These are phyloP conservation scores for Coenobita brevimanus DNA, from an alignment of 1,140 invertebrate species.

Conservation along the genomic window DNA sequence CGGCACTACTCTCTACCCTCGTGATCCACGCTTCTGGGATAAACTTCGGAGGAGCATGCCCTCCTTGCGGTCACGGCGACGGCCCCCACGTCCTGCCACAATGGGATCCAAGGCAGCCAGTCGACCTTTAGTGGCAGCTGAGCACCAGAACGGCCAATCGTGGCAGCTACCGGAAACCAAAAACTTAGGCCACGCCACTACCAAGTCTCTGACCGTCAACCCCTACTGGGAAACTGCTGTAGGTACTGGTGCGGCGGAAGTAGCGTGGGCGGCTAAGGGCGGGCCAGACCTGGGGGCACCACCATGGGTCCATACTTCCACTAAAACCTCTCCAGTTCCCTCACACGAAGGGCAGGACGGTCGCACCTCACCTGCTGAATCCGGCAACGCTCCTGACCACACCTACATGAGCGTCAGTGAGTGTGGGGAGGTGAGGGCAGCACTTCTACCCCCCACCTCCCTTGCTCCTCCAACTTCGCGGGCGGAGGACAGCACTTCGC, in stretches of 20 bases:
- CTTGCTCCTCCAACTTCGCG: neutral
- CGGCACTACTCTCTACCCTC: constrained; percentile 48
- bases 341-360: constrained; percentile 26
- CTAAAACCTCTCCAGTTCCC: constrained; percentile 43
- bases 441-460: constrained; percentile 33
- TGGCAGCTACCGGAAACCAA: constrained; percentile 59
- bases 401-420: constrained; percentile 69
- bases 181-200: constrained; percentile 14
- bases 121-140: constrained; percentile 52
- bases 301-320: constrained; percentile 37
- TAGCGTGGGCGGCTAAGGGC: constrained; percentile 46
- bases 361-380: neutral
- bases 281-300: constrained; percentile 42
- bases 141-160: constrained; percentile 47
- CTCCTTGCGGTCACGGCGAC: constrained; percentile 33
- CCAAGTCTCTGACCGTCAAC: constrained; percentile 65
- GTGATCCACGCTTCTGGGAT: constrained; percentile 69
- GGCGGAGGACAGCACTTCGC: neutral
- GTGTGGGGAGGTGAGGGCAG: constrained; percentile 46
- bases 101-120: constrained; percentile 50
- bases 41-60: constrained; percentile 59
- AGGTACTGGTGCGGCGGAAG: constrained; percentile 45
- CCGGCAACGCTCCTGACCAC: constrained; percentile 38
- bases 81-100: neutral
- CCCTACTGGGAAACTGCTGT: constrained; percentile 69